phyloP scores from a whole-genome alignment of 2,888 invertebrate species.

The Oxyteleia sp. region DNA sequence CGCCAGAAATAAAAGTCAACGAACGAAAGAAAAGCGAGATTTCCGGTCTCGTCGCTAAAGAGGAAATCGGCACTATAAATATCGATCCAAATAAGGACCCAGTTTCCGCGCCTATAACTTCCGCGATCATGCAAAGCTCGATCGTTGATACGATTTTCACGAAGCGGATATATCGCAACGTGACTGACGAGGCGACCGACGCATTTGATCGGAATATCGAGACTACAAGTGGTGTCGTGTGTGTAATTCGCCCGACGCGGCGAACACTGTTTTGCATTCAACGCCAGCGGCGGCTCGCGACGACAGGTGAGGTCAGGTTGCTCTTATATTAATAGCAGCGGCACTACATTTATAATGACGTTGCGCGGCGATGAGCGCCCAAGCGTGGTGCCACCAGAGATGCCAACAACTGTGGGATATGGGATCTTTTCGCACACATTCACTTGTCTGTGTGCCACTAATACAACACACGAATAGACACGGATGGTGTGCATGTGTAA shows the following conservation, averaged over 20 bases:
- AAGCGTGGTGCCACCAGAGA: conserved; percentile 47
- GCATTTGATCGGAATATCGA: conserved; percentile 54
- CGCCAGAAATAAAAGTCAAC: conserved; percentile 15
- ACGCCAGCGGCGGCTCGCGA: conserved; percentile 56
- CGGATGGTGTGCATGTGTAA: too few relatives aligned
- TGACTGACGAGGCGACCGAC: conserved; percentile 33
- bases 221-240: conserved; percentile 46
- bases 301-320: conserved; percentile 66
- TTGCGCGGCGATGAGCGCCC: conserved; percentile 50
- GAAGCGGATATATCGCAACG: conserved; percentile 53
- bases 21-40: conserved; percentile 19
- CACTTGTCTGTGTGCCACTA: too few relatives aligned
- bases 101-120: conserved; percentile 31
- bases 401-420: too few relatives aligned
- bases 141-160: conserved; percentile 46
- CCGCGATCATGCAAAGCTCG: conserved; percentile 30
- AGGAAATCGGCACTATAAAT: conserved; percentile 34
- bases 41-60: conserved; percentile 16
- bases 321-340: conserved; percentile 59
- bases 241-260: conserved; percentile 41
- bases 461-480: too few relatives aligned
- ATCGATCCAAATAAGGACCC: conserved; percentile 45
- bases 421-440: too few relatives aligned
- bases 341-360: conserved; percentile 51
- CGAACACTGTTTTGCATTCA: conserved; percentile 55